Evolutionary conservation across 2,888 invertebrate species (phyloP).

Genomic region (Aelia acuminata): DNA sequence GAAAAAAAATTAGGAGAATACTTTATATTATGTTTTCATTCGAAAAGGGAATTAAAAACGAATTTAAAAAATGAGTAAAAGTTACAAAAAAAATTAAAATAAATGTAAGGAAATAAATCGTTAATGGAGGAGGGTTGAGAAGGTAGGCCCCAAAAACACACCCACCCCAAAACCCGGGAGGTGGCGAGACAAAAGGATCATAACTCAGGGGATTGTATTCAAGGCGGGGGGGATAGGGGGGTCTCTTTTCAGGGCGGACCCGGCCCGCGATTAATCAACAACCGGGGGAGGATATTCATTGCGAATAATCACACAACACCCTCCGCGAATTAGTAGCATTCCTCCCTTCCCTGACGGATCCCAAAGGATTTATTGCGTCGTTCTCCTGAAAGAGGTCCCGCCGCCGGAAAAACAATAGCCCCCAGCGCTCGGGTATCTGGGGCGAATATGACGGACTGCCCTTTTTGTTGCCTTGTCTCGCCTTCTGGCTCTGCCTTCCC

Average conservation of each 20-base stretch:
- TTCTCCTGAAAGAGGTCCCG: constrained; percentile 34
- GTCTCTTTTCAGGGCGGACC: constrained; percentile 36
- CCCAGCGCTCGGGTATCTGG: constrained; percentile 5
- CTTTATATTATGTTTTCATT: too few species aligned
- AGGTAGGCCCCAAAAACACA: neutral
- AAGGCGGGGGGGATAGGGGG: constrained; percentile 11
- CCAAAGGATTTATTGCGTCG: constrained; percentile 24
- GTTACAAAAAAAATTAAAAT: neutral
- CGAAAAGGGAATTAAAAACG: neutral
- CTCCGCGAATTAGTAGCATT: constrained; percentile 54
- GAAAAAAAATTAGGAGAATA: too few species aligned
- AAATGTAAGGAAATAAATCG: neutral
- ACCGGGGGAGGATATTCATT: constrained; percentile 62
- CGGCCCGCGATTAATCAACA: neutral
- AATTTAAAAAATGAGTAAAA: neutral
- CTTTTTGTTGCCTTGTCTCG: constrained; percentile 19
- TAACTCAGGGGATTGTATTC: constrained; percentile 44
- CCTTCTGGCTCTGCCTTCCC: neutral
- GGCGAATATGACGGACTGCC: constrained; percentile 9
- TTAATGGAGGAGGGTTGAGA: neutral
- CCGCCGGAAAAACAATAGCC: constrained; percentile 45
- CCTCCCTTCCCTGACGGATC: constrained; percentile 42
- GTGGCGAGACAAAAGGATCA: constrained; percentile 38
- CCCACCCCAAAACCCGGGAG: neutral
- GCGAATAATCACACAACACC: constrained; percentile 64